Evolutionary conservation across 2,888 invertebrate species (phyloP), one percentile per base, ranked within the genome.

Genomic region (Coelinius sp.): DNA sequence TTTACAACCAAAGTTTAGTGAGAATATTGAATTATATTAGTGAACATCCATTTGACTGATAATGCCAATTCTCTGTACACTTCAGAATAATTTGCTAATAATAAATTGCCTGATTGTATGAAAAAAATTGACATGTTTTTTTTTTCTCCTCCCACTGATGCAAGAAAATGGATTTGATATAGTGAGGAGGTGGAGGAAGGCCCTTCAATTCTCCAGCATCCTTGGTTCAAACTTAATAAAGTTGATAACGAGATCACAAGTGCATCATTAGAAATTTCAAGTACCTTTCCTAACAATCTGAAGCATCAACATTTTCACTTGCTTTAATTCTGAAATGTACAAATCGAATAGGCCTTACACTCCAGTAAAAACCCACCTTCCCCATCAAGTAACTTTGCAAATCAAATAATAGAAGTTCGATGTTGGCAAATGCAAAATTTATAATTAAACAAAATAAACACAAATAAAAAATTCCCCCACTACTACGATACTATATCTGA

Each of bases 21-120:
- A 81, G 82, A 82, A 82, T 82, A 83, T 82, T 82, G 79, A 78
- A 83, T 82, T 81, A 80, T 80, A 83, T 78, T 77, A 59, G 17
- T 14, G 31, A 27, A 56, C 27, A 31, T 20, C 20, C 17, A 20
- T 20, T 20, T 59, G 5, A 10, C 14, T 4, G 12, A 31, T 76
- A 77, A 82, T 80, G 78, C 81, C 80, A 79, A 82, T 84, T 82
- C 79, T 78, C 78, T 75, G 73, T 71, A 25, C 65, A 68, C 56
- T 68, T 68, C 62, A 35, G 46, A 14, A 31, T 65, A 31, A 53
- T 52, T 38, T n/a, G n/a, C 35, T 53, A 25, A 25, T 62, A 59
- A 46, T 27, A 20, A n/a, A 14, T 7, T 10, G 0, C 24, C 41
- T 7, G 25, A 46, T 10, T 22, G 41, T 5, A 14, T 14, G 14